Evolutionary conservation across 2,113 vertebrate genomes (phyloP).

Genomic region (Neoarius graeffei): DNA sequence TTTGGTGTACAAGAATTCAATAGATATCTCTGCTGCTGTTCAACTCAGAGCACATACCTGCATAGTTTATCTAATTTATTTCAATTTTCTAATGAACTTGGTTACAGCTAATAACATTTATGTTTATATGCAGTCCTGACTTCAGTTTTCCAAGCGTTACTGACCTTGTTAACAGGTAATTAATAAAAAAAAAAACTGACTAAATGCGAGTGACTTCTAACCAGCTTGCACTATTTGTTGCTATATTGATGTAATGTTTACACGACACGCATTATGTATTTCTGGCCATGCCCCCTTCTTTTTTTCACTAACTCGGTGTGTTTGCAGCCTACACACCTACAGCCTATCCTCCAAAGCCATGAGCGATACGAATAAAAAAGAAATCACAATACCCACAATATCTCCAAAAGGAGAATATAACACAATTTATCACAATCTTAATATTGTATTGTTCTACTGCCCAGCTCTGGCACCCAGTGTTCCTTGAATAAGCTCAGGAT

Average conservation of each 20-base stretch:
- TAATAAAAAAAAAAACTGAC: not conserved
- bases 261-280: not conserved
- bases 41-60: not conserved
- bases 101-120: not conserved
- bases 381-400: not conserved
- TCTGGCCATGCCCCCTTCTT: not conserved
- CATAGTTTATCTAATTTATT: not conserved
- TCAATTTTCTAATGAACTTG: not conserved
- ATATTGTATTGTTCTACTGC: not conserved
- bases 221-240: not conserved
- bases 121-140: not conserved
- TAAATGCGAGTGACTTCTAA: not conserved
- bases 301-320: not conserved
- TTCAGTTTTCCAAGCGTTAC: not conserved
- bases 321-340: not conserved
- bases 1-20: not conserved
- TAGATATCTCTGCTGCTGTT: not conserved
- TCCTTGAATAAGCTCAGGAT: not conserved
- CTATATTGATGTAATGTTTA: not conserved
- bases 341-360: not conserved
- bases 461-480: not conserved
- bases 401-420: not conserved
- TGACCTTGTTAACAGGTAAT: not conserved
- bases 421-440: not conserved
- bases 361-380: not conserved